Conservation (phyloP, 2,888 invertebrate genomes). For the Chloromyia formosa region DNA sequence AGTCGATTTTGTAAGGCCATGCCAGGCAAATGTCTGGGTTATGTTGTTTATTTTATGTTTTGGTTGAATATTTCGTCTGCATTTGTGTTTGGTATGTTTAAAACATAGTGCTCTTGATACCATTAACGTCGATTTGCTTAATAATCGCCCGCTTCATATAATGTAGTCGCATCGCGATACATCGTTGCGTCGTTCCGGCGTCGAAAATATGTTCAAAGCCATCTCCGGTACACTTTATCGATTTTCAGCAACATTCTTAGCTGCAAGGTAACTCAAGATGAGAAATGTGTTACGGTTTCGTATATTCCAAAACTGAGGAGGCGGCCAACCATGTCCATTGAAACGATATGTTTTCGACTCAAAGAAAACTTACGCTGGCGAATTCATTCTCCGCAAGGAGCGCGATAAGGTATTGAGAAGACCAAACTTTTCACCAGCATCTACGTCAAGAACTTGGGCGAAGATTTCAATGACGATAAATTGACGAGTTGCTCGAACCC, state of each 20-base stretch:
- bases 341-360: constrained; percentile 98
- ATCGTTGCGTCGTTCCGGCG: constrained; percentile 96
- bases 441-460: constrained; percentile 98
- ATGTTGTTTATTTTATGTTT: no score
- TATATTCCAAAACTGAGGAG: constrained; percentile 98
- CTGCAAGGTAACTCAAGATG: constrained; percentile 98
- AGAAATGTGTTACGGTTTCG: constrained; percentile 98
- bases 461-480: constrained; percentile 91
- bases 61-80: no score
- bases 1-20: no score
- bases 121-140: constrained; percentile 99
- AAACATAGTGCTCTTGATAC: constrained; percentile 98
- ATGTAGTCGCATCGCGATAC: constrained; percentile 99
- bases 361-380: constrained; percentile 97
- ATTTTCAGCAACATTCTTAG: constrained; percentile 99
- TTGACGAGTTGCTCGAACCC: constrained; percentile 89
- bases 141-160: constrained; percentile 97
- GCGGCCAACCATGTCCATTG: constrained; percentile 97
- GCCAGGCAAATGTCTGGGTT: no score
- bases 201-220: constrained; percentile 99
- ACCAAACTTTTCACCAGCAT: constrained; percentile 98
- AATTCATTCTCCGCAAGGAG: constrained; percentile 97
- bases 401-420: constrained; percentile 96
- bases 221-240: constrained; percentile 99
- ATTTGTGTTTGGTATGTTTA: no score